phyloP scores from a whole-genome alignment of 64 coral and sea anemone genomes.

The Montipora cactus region DNA sequence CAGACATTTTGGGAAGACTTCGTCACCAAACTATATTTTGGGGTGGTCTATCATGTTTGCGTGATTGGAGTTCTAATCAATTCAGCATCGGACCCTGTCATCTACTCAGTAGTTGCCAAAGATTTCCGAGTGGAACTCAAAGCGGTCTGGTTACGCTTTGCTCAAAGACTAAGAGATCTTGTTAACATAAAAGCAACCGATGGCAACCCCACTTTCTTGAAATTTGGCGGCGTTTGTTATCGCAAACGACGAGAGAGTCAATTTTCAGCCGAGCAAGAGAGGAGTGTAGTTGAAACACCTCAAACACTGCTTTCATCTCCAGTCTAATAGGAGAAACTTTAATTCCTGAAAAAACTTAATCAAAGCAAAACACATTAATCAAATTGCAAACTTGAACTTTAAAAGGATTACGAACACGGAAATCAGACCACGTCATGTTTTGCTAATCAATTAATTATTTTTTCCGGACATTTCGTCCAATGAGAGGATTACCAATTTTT shows the following conservation, averaged over 20 bases:
- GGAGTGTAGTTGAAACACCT: background rate
- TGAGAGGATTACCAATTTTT: too few species aligned
- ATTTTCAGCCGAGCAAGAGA: background rate
- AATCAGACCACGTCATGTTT: too few species aligned
- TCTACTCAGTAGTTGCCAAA: conserved; percentile 65
- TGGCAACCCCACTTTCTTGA: background rate
- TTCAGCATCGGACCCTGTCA: conserved; percentile 44
- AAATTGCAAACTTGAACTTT: background rate
- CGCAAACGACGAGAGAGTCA: background rate
- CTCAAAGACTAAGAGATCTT: background rate
- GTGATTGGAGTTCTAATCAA: conserved; percentile 63
- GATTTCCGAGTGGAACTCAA: conserved; percentile 43
- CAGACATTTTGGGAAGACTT: conserved; percentile 10
- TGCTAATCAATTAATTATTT: too few species aligned
- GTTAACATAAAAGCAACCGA: conserved; percentile 9
- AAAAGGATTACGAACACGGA: too few species aligned
- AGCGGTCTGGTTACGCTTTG: background rate
- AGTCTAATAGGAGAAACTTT: background rate
- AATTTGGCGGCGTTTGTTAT: background rate
- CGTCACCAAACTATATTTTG: conserved; percentile 1
- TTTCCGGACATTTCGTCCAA: too few species aligned
- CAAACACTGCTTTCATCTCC: background rate
- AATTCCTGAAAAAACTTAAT: background rate
- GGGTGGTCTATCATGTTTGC: conserved; percentile 40
- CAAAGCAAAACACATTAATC: background rate